Base-by-base conservation (phyloP, 2,113 vertebrate species). In the Archocentrus centrarchus region DNA sequence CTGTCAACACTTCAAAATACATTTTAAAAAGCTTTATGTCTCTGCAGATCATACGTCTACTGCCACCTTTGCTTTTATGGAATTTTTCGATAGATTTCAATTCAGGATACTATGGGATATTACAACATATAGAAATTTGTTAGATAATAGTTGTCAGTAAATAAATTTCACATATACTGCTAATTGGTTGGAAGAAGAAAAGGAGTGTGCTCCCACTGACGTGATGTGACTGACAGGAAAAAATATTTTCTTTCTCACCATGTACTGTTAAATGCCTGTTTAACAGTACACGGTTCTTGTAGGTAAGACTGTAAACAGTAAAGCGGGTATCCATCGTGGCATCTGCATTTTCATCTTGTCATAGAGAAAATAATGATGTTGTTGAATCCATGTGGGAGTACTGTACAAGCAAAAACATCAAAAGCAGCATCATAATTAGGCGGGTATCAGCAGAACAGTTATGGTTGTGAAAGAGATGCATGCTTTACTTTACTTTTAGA, bases 301-400 rank as follows among this genome's bases (percentile, higher is more conserved):
- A 73, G 11, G 27, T 35, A 55, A 35, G 53, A 35, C 50, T 55
- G 47, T 2, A 73, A 17, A 53, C 11, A 73, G 47, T 32, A 55
- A 73, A 55, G 68, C 17, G 32, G 47, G 18, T 55, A 73, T 55
- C 27, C 2, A 55, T 18, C 5, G 6, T 55, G 47, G 47, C 68
- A 55, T 73, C 68, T 53, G 18, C 27, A 55, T 73, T 58, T 77
- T 32, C 68, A 13, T 44, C 6, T 77, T 59, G 59, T 80, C 53
- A 18, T 15, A 41, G 59, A 35, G 75, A 70, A 75, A 68, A 84
- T 59, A 86, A 81, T 79, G 55, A 76, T 83, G 44, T 82, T 58
- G 44, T 39, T 68, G 7, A 59, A 64, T 66, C 77, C 53, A 76
- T 11, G 0, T 81, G 82, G 85, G 53, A 64, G 27, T 63, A 32